These are phyloP conservation scores for Cliona cf. orientalis DNA, from an alignment of 37 sponge, comb jelly and placozoan species.

Conservation along the genomic window DNA sequence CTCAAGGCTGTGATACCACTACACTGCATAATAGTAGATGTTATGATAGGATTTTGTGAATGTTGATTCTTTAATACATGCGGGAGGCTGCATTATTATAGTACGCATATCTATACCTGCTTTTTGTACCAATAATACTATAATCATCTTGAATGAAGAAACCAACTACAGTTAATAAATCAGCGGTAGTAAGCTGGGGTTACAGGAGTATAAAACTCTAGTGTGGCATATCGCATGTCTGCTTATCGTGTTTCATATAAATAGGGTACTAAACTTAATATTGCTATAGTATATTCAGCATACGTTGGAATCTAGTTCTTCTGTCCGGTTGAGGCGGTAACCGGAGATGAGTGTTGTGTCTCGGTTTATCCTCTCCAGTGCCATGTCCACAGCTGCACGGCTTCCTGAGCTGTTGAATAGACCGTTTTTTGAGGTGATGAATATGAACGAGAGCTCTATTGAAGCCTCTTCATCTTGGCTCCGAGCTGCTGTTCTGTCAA, in stretches of 20 bases:
- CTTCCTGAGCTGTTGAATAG: constrained; percentile 5
- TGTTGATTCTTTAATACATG: too few species aligned
- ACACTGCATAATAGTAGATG: not conserved
- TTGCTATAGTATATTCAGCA: too few species aligned
- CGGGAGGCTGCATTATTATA: too few species aligned
- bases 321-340: constrained; percentile 13
- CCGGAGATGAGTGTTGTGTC: constrained; percentile 7
- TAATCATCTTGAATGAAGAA: not conserved
- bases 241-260: not conserved
- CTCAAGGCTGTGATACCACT: not conserved
- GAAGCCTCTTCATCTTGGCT: not conserved
- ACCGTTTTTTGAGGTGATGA: not conserved
- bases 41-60: too few species aligned
- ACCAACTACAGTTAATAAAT: too few species aligned
- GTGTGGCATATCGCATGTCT: not conserved
- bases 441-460: not conserved
- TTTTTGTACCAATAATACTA: not conserved
- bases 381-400: constrained; percentile 28
- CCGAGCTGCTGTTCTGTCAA: too few species aligned
- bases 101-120: too few species aligned
- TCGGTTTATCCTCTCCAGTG: constrained; percentile 11
- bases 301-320: not conserved
- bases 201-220: too few species aligned
- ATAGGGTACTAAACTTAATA: too few species aligned
- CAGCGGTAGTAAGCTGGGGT: too few species aligned